phyloP scores from a whole-genome alignment of 2,888 invertebrate genomes.

The Andrena camellia region DNA sequence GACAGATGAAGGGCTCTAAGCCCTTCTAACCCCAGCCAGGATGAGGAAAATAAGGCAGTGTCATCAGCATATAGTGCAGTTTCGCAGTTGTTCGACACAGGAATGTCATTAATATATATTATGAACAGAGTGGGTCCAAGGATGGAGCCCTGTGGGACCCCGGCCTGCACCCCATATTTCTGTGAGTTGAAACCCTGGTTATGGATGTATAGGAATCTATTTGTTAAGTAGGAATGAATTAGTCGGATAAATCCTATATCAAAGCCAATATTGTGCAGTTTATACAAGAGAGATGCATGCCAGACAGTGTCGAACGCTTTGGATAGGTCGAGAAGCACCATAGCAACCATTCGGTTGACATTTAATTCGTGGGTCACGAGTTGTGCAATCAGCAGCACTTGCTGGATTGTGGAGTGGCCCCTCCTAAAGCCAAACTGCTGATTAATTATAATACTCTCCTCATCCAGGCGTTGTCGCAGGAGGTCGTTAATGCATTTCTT shows the following conservation, averaged over 20 bases:
- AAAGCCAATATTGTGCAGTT: not conserved
- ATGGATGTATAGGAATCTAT: not conserved
- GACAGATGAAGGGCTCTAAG: no score
- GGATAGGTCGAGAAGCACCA: not conserved
- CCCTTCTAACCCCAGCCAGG: no score
- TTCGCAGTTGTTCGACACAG: not conserved
- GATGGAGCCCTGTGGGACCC: constrained; percentile 17
- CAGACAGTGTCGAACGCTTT: constrained; percentile 11
- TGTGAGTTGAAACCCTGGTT: no score
- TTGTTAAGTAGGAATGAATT: not conserved
- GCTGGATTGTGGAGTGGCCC: not conserved
- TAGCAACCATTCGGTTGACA: not conserved
- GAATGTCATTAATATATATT: constrained; percentile 23
- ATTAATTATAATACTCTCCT: not conserved
- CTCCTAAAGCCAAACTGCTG: not conserved
- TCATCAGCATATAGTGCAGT: no score
- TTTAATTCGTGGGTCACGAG: not conserved
- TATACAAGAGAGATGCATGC: not conserved
- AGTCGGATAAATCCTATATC: not conserved
- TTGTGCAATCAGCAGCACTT: not conserved
- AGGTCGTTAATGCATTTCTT: not conserved
- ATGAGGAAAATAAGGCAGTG: no score
- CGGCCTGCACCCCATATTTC: not conserved
- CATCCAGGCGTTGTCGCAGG: no score
- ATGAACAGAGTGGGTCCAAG: constrained; percentile 11